phyloP scores from a whole-genome alignment of 2,797 vertebrate species.

The Aeoliscus strigatus region DNA sequence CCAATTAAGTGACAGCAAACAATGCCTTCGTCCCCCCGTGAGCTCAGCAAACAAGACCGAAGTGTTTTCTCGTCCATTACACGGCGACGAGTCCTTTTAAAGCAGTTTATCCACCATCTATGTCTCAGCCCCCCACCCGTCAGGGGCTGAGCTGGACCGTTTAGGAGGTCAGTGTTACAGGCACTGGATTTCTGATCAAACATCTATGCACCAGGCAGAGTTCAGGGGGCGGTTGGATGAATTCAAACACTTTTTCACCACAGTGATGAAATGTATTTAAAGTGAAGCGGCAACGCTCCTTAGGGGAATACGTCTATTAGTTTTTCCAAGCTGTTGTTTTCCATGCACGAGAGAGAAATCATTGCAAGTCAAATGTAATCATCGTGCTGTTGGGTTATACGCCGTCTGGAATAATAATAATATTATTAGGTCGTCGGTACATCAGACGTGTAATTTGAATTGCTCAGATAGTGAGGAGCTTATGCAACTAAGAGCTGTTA shows the following conservation, averaged over 20 bases:
- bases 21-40: slow-evolving; percentile 60
- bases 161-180: too few species aligned
- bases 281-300: slow-evolving; percentile 55
- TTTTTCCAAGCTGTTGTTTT: slow-evolving; percentile 68
- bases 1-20: slow-evolving; percentile 66
- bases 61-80: slow-evolving; percentile 59
- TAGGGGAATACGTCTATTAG: slow-evolving; percentile 66
- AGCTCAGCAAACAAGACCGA: slow-evolving; percentile 59
- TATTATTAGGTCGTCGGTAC: slow-evolving; percentile 65
- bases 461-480: slow-evolving; percentile 57
- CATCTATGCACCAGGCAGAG: slow-evolving; percentile 36
- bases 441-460: slow-evolving; percentile 64
- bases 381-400: slow-evolving; percentile 66
- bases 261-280: slow-evolving; percentile 64
- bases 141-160: slow-evolving; percentile 61
- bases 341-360: slow-evolving; percentile 47
- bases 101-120: slow-evolving; percentile 60
- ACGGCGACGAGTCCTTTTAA: slow-evolving; percentile 67
- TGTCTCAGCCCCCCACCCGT: slow-evolving; percentile 58
- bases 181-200: too few species aligned
- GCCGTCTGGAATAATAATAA: slow-evolving; percentile 67
- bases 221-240: slow-evolving; percentile 65
- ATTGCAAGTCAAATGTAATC: slow-evolving; percentile 80
- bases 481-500: too few species aligned
- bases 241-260: slow-evolving; percentile 64